Base-by-base conservation (phyloP, 2,888 invertebrate genomes). In the Microctonus hyperodae region DNA sequence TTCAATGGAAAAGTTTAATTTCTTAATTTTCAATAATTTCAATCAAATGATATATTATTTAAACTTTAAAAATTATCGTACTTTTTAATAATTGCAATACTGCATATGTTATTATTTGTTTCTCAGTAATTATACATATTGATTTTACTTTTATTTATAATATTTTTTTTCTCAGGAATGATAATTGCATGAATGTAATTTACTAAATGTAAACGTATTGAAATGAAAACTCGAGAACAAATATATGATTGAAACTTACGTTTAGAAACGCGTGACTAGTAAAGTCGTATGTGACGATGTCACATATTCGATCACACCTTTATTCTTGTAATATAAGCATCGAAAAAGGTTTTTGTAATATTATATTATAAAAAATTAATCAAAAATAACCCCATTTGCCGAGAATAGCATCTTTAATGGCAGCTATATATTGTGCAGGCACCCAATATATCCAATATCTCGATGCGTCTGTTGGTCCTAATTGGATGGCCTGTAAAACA, bases 361-460 rank as follows among this genome's bases (percentile, higher is more conserved):
- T 73, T 63, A 64, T 69, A 70, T 65, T 65, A 73, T n/a, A n/a
- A n/a, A n/a, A 68, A 73, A 65, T 75, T 65, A 70, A 82, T 90
- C 89, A 91, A 84, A 90, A 90, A 84, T 90, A 90, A 82, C 90
- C 92, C 93, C 94, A 94, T 78, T 93, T 93, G 66, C 95, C 95
- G 59, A 95, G 88, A 69, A 96, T 91, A 68, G 95, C 92, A 80
- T 95, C 94, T 86, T 95, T 96, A 80, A 96, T 95, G 74, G 95
- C 94, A 80, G 94, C 92, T 63, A 95, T 89, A 82, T 94, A 96
- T 81, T 94, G 93, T 58, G 94, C 94, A 10, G 96, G 96, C 55
- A 96, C 95, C 96, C 96, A 96, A 85, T 96, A 96, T 69, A 96
- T 90, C 94, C 95, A 96, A 85, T 95, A 95, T 73, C 94, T 86